phyloP scores from a whole-genome alignment of 2,113 vertebrate genomes.

The Apaloderma vittatum region DNA sequence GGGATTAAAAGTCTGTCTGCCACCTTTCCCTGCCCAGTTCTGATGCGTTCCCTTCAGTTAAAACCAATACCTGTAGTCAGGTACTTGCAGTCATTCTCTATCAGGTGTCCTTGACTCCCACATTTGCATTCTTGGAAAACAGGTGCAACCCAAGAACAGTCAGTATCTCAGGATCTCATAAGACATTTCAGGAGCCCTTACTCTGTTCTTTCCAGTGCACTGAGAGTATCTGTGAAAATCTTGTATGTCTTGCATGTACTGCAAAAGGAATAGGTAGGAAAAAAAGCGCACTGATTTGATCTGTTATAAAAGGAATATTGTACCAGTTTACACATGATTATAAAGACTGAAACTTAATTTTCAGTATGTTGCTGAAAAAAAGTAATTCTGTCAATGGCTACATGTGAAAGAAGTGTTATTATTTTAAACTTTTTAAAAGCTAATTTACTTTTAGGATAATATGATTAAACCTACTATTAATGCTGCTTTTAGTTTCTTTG shows the following conservation, averaged over 20 bases:
- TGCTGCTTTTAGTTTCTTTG: background rate
- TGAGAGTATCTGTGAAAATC: background rate
- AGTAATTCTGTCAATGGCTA: background rate
- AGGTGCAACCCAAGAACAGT: background rate
- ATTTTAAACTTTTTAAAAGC: background rate
- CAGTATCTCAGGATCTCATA: background rate
- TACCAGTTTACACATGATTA: background rate
- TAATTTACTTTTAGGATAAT: background rate
- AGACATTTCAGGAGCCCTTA: background rate
- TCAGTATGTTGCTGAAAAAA: background rate
- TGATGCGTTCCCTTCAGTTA: background rate
- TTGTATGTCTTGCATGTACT: background rate
- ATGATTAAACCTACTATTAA: background rate
- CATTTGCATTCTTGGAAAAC: background rate
- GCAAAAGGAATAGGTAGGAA: background rate
- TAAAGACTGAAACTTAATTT: background rate
- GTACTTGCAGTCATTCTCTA: background rate
- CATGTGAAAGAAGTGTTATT: background rate
- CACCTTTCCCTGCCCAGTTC: background rate
- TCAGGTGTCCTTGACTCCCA: background rate
- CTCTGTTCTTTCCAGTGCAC: background rate
- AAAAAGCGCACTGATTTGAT: background rate
- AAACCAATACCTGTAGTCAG: background rate
- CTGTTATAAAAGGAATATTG: background rate
- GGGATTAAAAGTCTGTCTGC: background rate